A percentile compares a stretch with the other conserved stretches of the same genome.
Evolutionary conservation across 2,888 invertebrate species (phyloP).

Genomic region (Cheilosia urbana): DNA sequence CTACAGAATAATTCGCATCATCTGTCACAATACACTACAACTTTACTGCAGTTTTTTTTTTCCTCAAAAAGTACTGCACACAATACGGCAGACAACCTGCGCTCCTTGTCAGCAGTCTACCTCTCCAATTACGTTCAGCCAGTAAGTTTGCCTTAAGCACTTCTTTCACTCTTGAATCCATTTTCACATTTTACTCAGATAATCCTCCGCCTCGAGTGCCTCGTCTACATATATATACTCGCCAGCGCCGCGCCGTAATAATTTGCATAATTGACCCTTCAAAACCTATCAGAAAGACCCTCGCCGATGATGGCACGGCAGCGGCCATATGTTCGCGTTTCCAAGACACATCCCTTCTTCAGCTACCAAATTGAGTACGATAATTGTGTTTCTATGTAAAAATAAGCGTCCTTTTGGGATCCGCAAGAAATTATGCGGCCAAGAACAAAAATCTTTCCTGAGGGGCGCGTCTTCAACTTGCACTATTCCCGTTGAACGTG

Average conservation of each 20-base stretch:
- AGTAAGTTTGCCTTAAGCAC: conserved; percentile 23
- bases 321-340: conserved; percentile 64
- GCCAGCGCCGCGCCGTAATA: conserved; percentile 24
- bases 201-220: conserved; percentile 47
- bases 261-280: conserved; percentile 74
- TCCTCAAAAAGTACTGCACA: background rate
- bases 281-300: conserved; percentile 54
- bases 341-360: conserved; percentile 36
- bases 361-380: conserved; percentile 52
- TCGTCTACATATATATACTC: background rate
- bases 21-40: no score
- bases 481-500: conserved; percentile 62
- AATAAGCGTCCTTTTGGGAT: background rate
- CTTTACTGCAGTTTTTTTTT: no score
- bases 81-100: background rate
- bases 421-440: conserved; percentile 36
- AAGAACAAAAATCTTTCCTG: conserved; percentile 24
- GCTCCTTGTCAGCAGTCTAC: background rate
- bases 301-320: background rate
- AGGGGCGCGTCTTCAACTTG: conserved; percentile 47
- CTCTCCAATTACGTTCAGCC: background rate
- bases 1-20: no score
- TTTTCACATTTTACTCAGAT: conserved; percentile 44
- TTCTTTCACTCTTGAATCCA: conserved; percentile 40
- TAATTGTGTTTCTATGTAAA: conserved; percentile 65